phyloP scores from a whole-genome alignment of 2,888 invertebrate genomes.

The Drosophila mayaguana region DNA sequence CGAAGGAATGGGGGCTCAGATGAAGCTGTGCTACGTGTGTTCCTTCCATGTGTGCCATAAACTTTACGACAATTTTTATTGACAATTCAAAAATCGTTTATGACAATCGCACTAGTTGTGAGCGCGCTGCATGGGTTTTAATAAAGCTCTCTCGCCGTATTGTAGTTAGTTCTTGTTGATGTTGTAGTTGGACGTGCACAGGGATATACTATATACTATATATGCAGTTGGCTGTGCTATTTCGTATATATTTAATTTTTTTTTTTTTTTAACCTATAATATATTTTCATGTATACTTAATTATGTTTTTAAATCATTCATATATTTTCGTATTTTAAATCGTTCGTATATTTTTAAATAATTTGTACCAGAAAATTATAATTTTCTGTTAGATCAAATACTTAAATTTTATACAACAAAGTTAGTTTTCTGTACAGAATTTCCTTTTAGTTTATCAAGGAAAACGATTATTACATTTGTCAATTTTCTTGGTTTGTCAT shows the following conservation, averaged over 20 bases:
- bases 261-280: too few species aligned
- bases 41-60: conserved; percentile 58
- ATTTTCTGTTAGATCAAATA: too few species aligned
- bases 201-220: neutral
- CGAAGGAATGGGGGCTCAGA: conserved; percentile 15
- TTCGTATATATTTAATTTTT: neutral
- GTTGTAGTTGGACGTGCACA: neutral
- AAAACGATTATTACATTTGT: too few species aligned
- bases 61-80: conserved; percentile 72
- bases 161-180: conserved; percentile 16
- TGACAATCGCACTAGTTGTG: conserved; percentile 70
- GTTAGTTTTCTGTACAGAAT: too few species aligned
- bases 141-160: conserved; percentile 52
- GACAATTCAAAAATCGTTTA: conserved; percentile 83
- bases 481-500: too few species aligned
- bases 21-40: conserved; percentile 37
- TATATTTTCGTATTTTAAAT: too few species aligned
- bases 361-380: too few species aligned
- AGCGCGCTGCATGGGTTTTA: conserved; percentile 52
- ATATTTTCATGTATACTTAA: too few species aligned
- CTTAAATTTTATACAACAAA: too few species aligned
- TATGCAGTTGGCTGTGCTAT: neutral
- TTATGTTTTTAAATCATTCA: too few species aligned
- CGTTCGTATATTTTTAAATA: too few species aligned
- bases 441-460: too few species aligned